Conservation (phyloP, 2,113 vertebrate species). For the Enhydra lutris region DNA sequence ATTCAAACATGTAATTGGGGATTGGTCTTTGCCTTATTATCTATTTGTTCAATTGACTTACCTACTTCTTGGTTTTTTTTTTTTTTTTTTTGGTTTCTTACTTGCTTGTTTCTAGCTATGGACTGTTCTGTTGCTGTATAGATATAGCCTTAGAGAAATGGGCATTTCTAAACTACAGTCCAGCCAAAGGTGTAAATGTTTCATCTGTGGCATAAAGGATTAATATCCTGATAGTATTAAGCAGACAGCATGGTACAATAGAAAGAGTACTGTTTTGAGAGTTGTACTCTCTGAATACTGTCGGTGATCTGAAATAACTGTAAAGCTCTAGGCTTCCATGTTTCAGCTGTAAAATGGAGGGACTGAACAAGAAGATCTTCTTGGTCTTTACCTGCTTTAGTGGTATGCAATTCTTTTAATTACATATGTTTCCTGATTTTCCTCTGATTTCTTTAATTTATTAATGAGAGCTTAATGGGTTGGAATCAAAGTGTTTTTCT, state of each 20-base stretch:
- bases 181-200: neutral
- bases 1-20: neutral
- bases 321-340: neutral
- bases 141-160: neutral
- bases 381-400: neutral
- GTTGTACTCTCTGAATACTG: neutral
- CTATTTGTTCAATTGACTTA: neutral
- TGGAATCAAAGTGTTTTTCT: slow-evolving; percentile 9
- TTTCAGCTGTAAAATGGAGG: neutral
- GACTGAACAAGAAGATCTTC: neutral
- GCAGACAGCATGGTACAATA: neutral
- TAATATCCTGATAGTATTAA: neutral
- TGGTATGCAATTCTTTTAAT: neutral
- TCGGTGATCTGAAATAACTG: neutral
- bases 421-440: slow-evolving; percentile 1
- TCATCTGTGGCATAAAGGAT: neutral
- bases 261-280: neutral
- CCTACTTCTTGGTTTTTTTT: neutral
- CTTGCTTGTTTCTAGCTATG: neutral
- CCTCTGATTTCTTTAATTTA: slow-evolving; percentile 37
- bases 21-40: neutral
- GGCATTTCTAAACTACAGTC: neutral
- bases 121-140: neutral
- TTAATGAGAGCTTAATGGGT: slow-evolving; percentile 4
- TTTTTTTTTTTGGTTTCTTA: neutral